Evolutionary conservation across 2,888 invertebrate species (phyloP).

Genomic region (Gortyna flavago): DNA sequence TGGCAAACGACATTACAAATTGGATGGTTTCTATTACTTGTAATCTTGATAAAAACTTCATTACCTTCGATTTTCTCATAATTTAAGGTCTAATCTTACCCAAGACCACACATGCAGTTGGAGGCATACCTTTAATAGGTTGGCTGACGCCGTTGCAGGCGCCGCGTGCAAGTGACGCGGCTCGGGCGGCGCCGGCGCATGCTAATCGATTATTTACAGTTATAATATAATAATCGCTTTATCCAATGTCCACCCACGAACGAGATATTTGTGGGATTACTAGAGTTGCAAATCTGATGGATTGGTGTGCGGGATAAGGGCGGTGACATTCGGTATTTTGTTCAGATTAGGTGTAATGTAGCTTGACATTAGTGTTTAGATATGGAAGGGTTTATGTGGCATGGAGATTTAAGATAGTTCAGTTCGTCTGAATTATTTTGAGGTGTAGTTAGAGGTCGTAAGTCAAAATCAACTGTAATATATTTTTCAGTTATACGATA

Average conservation of each 20-base stretch:
- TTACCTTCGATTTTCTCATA: neutral
- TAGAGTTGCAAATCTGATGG: conserved; percentile 57
- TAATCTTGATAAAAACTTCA: neutral
- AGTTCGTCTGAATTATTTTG: neutral
- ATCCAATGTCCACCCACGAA: conserved; percentile 62
- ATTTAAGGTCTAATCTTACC: conserved; percentile 12
- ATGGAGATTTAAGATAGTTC: conserved; percentile 16
- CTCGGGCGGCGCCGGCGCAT: conserved; percentile 58
- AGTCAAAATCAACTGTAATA: neutral
- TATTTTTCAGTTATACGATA: neutral
- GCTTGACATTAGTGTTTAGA: conserved; percentile 22
- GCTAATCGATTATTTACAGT: conserved; percentile 66
- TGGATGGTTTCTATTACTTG: neutral
- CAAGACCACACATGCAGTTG: conserved; percentile 58
- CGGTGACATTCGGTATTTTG: conserved; percentile 57
- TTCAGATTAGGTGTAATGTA: conserved; percentile 43
- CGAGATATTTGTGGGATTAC: conserved; percentile 62
- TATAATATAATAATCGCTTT: conserved; percentile 66
- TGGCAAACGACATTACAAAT: neutral
- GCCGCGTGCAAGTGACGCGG: conserved; percentile 62
- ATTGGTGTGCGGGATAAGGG: conserved; percentile 54
- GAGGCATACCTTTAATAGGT: conserved; percentile 59
- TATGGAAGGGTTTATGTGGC: conserved; percentile 27
- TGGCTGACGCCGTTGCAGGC: conserved; percentile 60
- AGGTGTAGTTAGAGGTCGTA: too few relatives aligned